A percentile compares a stretch with the other conserved stretches of the same genome.
Conservation (phyloP, 1,140 invertebrate genomes). For the Scaptodrosophila lebanonensis region DNA sequence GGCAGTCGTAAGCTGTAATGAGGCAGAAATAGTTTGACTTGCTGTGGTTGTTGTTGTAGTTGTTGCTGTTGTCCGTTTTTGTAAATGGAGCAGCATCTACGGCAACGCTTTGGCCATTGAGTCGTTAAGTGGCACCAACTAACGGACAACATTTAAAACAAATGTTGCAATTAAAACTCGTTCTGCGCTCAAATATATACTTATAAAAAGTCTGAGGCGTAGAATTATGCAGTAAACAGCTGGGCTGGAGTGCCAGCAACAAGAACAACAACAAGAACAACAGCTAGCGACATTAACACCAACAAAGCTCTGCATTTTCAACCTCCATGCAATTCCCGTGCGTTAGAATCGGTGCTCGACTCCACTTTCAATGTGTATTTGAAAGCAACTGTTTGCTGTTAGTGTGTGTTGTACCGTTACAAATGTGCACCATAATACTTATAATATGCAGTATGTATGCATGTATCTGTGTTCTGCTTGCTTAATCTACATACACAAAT, state of each 20-base stretch:
- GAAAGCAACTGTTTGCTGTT: too few relatives aligned
- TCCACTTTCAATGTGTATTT: too few relatives aligned
- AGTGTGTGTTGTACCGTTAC: conserved; percentile 55
- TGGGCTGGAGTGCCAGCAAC: not conserved
- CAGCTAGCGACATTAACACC: too few relatives aligned
- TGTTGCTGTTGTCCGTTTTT: conserved; percentile 37
- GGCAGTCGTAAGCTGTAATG: conserved; percentile 45
- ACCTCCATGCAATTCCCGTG: too few relatives aligned
- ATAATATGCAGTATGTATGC: too few relatives aligned
- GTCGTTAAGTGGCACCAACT: conserved; percentile 32
- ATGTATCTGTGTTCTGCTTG: conserved; percentile 27
- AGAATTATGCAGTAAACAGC: too few relatives aligned
- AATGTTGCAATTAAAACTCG: conserved; percentile 74
- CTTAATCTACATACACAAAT: conserved; percentile 35
- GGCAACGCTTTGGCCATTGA: conserved; percentile 35
- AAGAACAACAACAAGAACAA: conserved; percentile 1
- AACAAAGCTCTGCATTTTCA: too few relatives aligned
- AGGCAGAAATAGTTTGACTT: conserved; percentile 60
- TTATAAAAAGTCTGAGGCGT: conserved; percentile 24
- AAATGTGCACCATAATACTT: conserved; percentile 18
- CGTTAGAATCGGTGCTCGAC: too few relatives aligned
- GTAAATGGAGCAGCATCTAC: conserved; percentile 67
- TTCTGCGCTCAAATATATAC: conserved; percentile 47
- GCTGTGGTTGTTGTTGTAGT: too few relatives aligned
- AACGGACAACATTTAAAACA: conserved; percentile 74